Percentiles rank a stretch among this genome's conserved stretches.
phyloP scores from a whole-genome alignment of 2,113 vertebrate genomes.

The Lynx canadensis region DNA sequence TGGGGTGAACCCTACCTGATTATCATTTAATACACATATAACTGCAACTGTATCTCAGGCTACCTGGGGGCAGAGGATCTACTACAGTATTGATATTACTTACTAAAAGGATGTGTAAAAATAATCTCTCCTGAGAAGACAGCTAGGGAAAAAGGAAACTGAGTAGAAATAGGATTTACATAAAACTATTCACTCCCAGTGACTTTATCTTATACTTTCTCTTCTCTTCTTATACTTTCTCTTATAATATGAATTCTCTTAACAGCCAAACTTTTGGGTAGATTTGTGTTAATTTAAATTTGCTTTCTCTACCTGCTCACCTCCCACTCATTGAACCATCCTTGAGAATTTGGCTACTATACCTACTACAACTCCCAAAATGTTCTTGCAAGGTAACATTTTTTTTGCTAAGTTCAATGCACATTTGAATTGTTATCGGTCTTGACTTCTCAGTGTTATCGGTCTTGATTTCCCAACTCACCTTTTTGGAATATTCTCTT shows the following conservation, averaged over 20 bases:
- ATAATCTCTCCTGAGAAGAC: not conserved
- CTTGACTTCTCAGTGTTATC: not conserved
- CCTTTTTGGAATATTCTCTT: not conserved
- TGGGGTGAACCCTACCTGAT: not conserved
- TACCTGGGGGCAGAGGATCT: not conserved
- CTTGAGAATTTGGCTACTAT: not conserved
- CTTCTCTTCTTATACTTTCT: not conserved
- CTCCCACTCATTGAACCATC: not conserved
- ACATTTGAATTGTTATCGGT: not conserved
- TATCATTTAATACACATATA: not conserved
- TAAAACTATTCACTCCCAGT: not conserved
- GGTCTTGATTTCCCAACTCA: not conserved
- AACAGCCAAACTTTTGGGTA: not conserved
- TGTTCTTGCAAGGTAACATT: not conserved
- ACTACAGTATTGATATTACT: not conserved
- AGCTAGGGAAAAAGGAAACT: not conserved
- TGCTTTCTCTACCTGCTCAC: not conserved
- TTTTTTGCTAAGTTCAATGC: not conserved
- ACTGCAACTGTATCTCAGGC: not conserved
- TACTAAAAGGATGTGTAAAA: not conserved
- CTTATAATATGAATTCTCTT: not conserved
- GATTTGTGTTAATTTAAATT: not conserved
- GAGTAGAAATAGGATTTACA: not conserved
- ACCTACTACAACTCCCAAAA: fast-evolving
- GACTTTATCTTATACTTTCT: no score